phyloP scores from a whole-genome alignment of 2,888 invertebrate species.

The Lagria hirta region DNA sequence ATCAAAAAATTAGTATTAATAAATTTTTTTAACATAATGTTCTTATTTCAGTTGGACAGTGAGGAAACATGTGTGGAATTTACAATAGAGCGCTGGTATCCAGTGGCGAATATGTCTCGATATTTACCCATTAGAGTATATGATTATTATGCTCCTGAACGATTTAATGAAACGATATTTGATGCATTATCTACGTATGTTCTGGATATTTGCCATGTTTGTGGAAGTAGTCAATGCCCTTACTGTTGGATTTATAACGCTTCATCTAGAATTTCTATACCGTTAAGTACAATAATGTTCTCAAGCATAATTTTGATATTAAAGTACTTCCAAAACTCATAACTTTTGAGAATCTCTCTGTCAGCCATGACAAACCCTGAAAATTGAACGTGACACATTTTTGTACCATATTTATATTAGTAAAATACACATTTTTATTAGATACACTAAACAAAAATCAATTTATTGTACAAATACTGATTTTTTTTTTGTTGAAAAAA shows the following conservation, averaged over 20 bases:
- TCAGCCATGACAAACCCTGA: conserved; percentile 4
- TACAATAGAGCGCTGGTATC: conserved; percentile 92
- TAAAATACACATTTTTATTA: conserved; percentile 18
- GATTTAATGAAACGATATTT: conserved; percentile 89
- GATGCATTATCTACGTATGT: conserved; percentile 84
- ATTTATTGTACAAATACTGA: too few species aligned
- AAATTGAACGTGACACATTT: conserved; percentile 15
- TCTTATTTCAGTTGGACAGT: conserved; percentile 70
- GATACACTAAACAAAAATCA: conserved; percentile 20
- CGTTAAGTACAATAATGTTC: conserved; percentile 41
- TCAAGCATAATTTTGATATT: conserved; percentile 39
- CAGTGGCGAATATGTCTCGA: conserved; percentile 94
- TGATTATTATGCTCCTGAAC: conserved; percentile 95
- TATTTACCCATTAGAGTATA: conserved; percentile 88
- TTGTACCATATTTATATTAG: conserved; percentile 24
- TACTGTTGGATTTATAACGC: conserved; percentile 86
- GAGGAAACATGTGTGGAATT: conserved; percentile 89
- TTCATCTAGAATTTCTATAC: conserved; percentile 51
- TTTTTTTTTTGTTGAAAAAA: conserved; percentile 14
- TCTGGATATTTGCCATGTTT: conserved; percentile 90
- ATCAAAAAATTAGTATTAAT: too few species aligned
- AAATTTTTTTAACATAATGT: too few species aligned
- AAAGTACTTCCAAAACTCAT: conserved; percentile 37
- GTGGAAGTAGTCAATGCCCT: conserved; percentile 91
- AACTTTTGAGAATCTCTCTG: conserved; percentile 1